These are phyloP conservation scores for Mesorhabditis belari DNA, from an alignment of 2,888 invertebrate genomes.

Conservation along the genomic window DNA sequence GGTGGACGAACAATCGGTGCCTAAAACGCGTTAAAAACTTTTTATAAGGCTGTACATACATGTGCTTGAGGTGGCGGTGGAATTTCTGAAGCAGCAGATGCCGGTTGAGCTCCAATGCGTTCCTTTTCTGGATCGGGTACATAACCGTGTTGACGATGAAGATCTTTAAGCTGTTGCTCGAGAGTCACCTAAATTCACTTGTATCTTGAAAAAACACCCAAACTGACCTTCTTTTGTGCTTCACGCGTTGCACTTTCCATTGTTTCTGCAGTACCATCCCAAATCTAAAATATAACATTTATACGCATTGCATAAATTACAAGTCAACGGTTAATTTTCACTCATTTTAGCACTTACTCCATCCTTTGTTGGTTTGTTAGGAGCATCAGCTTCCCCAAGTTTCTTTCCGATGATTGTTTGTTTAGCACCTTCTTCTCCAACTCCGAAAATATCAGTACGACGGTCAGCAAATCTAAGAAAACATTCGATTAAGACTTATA, in stretches of 20 bases:
- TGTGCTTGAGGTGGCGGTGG: background rate
- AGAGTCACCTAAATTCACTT: too few relatives aligned
- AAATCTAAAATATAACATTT: slow-evolving; percentile 61
- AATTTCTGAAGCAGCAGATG: slow-evolving; percentile 63
- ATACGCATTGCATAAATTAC: background rate
- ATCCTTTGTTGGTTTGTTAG: slow-evolving; percentile 2
- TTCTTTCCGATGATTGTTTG: slow-evolving; percentile 99
- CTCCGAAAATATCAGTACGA: slow-evolving; percentile 99
- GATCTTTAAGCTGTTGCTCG: slow-evolving; percentile 37
- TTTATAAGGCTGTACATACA: background rate
- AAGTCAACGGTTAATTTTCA: background rate
- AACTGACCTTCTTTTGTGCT: slow-evolving; percentile 36
- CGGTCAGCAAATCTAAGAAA: slow-evolving; percentile 77
- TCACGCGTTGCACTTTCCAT: slow-evolving; percentile 64
- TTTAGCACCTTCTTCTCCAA: slow-evolving; percentile 72
- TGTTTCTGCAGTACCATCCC: slow-evolving; percentile 96
- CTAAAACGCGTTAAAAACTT: background rate
- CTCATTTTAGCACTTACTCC: background rate
- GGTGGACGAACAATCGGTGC: background rate
- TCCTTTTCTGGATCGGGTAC: slow-evolving; percentile 88
- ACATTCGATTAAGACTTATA: slow-evolving; percentile 68
- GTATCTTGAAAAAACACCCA: too few relatives aligned
- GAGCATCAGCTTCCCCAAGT: slow-evolving; percentile 59
- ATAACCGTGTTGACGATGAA: slow-evolving; percentile 41
- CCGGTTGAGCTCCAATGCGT: slow-evolving; percentile 71